phyloP scores from a whole-genome alignment of 2,888 invertebrate genomes.

The Isoperla grammatica region DNA sequence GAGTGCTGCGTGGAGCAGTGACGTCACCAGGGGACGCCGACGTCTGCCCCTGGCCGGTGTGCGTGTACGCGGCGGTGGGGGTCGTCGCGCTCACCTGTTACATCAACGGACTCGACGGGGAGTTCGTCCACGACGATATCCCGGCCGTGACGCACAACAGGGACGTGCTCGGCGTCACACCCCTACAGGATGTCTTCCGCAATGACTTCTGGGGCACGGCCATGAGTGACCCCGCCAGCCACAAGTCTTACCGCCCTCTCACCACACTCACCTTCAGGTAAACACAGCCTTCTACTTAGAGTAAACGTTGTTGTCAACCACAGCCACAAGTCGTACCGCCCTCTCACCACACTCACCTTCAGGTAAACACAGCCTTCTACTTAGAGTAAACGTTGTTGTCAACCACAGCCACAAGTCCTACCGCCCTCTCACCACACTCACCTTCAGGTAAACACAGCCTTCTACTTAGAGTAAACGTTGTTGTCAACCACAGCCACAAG shows the following conservation, averaged over 20 bases:
- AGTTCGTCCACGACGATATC: conserved; percentile 85
- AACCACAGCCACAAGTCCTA: conserved; percentile 80
- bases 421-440: conserved; percentile 73
- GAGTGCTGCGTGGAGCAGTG: neutral
- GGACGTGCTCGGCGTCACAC: conserved; percentile 67
- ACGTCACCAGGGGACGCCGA: neutral
- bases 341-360: conserved; percentile 76
- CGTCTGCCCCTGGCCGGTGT: conserved; percentile 18
- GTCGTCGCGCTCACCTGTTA: conserved; percentile 64
- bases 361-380: conserved; percentile 58
- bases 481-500: too few species aligned
- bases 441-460: conserved; percentile 67
- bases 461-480: too few species aligned
- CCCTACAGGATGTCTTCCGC: conserved; percentile 56
- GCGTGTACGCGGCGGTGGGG: conserved; percentile 49
- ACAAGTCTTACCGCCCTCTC: conserved; percentile 82
- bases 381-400: too few species aligned
- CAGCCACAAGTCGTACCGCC: conserved; percentile 84
- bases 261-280: conserved; percentile 81
- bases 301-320: conserved; percentile 41
- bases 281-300: conserved; percentile 40
- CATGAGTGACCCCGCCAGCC: conserved; percentile 74
- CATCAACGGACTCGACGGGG: conserved; percentile 67
- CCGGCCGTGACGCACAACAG: conserved; percentile 76
- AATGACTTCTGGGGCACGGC: conserved; percentile 91